phyloP scores from a whole-genome alignment of 1,140 invertebrate genomes.

The Hylaeus volcanicus region DNA sequence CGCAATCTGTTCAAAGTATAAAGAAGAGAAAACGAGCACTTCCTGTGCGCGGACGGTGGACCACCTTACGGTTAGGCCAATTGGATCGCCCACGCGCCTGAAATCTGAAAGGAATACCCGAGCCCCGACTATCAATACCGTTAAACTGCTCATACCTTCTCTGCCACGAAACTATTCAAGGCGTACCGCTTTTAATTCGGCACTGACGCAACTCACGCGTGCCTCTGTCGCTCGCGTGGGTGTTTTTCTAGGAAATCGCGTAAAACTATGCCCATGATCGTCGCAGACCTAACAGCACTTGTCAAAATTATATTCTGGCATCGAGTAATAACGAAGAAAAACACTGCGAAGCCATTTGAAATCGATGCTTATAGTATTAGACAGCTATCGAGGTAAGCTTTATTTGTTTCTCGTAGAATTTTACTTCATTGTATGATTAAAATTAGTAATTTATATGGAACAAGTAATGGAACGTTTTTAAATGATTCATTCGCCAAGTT shows the following conservation, averaged over 20 bases:
- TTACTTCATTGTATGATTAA: too few species aligned
- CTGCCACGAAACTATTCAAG: constrained; percentile 37
- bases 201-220: constrained; percentile 39
- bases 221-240: background rate
- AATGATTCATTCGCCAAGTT: too few species aligned
- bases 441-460: too few species aligned
- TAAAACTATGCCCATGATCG: background rate
- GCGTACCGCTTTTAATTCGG: constrained; percentile 51
- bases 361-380: too few species aligned
- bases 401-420: too few species aligned
- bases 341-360: too few species aligned
- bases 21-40: constrained; percentile 44
- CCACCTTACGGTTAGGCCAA: constrained; percentile 60
- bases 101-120: constrained; percentile 57
- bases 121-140: constrained; percentile 38
- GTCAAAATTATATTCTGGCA: too few species aligned
- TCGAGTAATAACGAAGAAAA: too few species aligned
- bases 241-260: constrained; percentile 15
- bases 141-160: constrained; percentile 45
- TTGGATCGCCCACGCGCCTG: constrained; percentile 59
- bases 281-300: too few species aligned
- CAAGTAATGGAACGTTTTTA: too few species aligned
- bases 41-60: constrained; percentile 35
- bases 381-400: too few species aligned
- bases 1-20: background rate